phyloP scores from a whole-genome alignment of 1,140 invertebrate species.

The Caenorhabditis remanei region DNA sequence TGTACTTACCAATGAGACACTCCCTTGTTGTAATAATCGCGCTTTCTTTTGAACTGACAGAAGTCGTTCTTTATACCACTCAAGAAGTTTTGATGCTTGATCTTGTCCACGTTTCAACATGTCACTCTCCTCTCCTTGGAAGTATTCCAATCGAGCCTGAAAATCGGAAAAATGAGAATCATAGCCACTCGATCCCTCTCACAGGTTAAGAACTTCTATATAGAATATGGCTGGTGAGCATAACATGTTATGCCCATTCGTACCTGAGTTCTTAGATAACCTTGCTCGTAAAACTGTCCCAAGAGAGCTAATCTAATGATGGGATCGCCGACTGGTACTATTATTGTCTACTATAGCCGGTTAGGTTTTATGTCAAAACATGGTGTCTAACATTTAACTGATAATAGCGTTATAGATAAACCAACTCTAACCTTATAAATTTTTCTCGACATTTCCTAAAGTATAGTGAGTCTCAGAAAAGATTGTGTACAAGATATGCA shows the following conservation, averaged over 20 bases:
- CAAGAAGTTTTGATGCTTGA: conserved; percentile 32
- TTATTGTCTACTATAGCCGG: conserved; percentile 16
- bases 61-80: conserved; percentile 56
- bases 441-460: not conserved
- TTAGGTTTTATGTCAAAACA: not conserved
- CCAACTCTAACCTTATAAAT: not conserved
- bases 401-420: not conserved
- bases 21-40: conserved; percentile 70
- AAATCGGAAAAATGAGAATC: not conserved
- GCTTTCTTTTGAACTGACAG: conserved; percentile 65
- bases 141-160: conserved; percentile 53
- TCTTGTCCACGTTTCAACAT: conserved; percentile 48
- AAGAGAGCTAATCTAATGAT: conserved; percentile 6
- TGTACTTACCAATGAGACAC: conserved; percentile 74
- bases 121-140: conserved; percentile 55
- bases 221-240: not conserved
- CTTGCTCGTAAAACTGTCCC: not conserved
- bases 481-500: no score
- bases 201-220: not conserved
- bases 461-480: not conserved
- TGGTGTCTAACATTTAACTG: not conserved
- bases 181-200: no score
- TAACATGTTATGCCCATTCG: conserved; percentile 28
- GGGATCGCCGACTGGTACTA: conserved; percentile 1
- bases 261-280: not conserved